These are phyloP conservation scores for Piprites chloris DNA, from an alignment of 2,113 vertebrate species.

Conservation along the genomic window DNA sequence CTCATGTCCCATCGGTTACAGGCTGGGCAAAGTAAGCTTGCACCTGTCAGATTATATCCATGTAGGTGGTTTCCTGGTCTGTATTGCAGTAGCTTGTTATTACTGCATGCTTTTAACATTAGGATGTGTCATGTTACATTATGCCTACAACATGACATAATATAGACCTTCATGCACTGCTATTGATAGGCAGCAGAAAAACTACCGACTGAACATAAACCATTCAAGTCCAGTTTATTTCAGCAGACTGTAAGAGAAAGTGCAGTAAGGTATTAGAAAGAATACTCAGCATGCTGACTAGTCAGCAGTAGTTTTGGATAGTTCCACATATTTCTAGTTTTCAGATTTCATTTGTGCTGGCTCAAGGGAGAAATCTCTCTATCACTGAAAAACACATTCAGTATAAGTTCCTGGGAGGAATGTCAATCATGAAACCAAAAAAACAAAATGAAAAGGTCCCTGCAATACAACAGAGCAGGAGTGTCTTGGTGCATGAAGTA, in stretches of 20 bases:
- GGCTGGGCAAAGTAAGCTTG: not conserved
- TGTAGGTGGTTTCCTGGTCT: not conserved
- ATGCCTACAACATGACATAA: not conserved
- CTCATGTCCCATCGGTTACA: not conserved
- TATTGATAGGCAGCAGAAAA: not conserved
- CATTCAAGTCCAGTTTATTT: constrained; percentile 2
- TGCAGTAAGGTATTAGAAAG: constrained; percentile 26
- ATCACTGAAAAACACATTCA: constrained; percentile 63
- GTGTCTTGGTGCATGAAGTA: constrained; percentile 30
- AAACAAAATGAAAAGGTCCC: constrained; percentile 10
- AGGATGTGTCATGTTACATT: constrained; percentile 30
- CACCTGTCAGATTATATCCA: constrained; percentile 9
- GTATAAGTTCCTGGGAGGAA: constrained; percentile 64
- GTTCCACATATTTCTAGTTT: constrained; percentile 47
- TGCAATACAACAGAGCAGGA: not conserved
- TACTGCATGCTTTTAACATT: constrained; percentile 1
- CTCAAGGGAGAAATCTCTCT: constrained; percentile 64
- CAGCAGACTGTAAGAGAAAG: not conserved
- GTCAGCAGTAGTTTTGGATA: constrained; percentile 62
- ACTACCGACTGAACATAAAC: not conserved
- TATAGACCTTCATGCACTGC: not conserved
- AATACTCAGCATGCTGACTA: constrained; percentile 46
- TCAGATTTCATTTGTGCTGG: constrained; percentile 70
- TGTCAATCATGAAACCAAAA: constrained; percentile 59
- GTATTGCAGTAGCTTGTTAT: not conserved